phyloP scores from a whole-genome alignment of 2,888 invertebrate species.

The Lymantria dispar region DNA sequence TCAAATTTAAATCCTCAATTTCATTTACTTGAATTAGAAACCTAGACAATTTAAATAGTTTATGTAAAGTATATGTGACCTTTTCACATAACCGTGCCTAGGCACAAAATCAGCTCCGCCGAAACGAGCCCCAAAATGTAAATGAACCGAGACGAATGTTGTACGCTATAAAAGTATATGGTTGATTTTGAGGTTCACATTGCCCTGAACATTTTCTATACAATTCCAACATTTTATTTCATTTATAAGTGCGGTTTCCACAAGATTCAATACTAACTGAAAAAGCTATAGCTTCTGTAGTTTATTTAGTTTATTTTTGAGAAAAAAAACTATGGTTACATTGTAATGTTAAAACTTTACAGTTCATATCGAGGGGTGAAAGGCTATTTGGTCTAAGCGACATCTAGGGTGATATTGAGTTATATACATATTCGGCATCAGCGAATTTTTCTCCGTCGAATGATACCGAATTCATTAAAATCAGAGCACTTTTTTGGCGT shows the following conservation, averaged over 20 bases:
- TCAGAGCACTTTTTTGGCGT: no score
- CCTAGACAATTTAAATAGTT: slow-evolving; percentile 18
- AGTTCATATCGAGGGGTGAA: no score
- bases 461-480: no score
- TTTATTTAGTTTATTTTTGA: slow-evolving; percentile 5
- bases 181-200: slow-evolving; percentile 36
- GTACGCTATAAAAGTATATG: slow-evolving; percentile 44
- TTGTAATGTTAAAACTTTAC: no score
- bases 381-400: no score
- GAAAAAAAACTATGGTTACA: slow-evolving; percentile 6
- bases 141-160: slow-evolving; percentile 41
- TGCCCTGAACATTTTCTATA: slow-evolving; percentile 23
- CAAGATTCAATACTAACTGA: slow-evolving; percentile 26
- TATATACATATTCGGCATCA: no score
- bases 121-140: slow-evolving; percentile 35
- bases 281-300: slow-evolving; percentile 4
- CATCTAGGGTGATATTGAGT: no score
- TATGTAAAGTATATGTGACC: slow-evolving; percentile 12
- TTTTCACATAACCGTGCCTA: slow-evolving; percentile 24
- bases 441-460: no score
- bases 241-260: slow-evolving; percentile 26
- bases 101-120: slow-evolving; percentile 32
- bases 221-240: slow-evolving; percentile 36
- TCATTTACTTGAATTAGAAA: not conserved
- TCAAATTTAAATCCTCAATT: not conserved